Percentiles rank a stretch among this genome's conserved stretches.
Evolutionary conservation across 1,140 invertebrate species (phyloP).

Genomic region (Leptinotarsa texana): DNA sequence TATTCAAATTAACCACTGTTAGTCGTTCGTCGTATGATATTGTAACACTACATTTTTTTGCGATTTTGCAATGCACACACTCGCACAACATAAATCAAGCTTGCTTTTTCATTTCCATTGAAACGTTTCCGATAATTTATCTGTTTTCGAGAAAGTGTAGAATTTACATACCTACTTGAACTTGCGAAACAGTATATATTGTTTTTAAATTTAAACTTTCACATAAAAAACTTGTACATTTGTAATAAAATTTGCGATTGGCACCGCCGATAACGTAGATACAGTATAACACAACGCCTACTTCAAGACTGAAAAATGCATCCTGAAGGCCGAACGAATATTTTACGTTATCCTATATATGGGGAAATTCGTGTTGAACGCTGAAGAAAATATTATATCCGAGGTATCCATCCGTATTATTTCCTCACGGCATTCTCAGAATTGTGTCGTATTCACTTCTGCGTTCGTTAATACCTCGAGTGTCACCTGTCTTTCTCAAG

Average conservation of each 20-base stretch:
- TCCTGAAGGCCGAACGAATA: constrained; percentile 8
- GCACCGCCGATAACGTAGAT: constrained; percentile 1
- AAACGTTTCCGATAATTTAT: constrained; percentile 5
- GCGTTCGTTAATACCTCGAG: too few relatives aligned
- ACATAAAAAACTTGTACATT: constrained; percentile 22
- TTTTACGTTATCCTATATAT: neutral
- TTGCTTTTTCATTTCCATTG: constrained; percentile 14
- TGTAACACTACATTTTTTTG: neutral
- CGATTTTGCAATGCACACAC: neutral
- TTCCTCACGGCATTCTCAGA: too few relatives aligned
- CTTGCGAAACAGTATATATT: constrained; percentile 9
- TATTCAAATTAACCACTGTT: too few relatives aligned
- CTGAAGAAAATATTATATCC: too few relatives aligned
- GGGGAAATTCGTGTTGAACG: too few relatives aligned
- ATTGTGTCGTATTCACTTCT: too few relatives aligned
- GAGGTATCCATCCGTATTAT: too few relatives aligned
- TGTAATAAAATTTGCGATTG: constrained; percentile 24
- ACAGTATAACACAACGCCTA: constrained; percentile 11
- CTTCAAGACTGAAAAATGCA: constrained; percentile 6
- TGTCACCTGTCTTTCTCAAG: too few relatives aligned
- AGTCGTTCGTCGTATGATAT: too few relatives aligned
- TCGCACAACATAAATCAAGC: neutral
- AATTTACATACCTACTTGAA: constrained; percentile 19
- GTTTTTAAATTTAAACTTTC: constrained; percentile 24
- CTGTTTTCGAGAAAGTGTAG: constrained; percentile 21